Base-by-base conservation (phyloP, 2,113 vertebrate species). In the Trichomycterus rosablanca region DNA sequence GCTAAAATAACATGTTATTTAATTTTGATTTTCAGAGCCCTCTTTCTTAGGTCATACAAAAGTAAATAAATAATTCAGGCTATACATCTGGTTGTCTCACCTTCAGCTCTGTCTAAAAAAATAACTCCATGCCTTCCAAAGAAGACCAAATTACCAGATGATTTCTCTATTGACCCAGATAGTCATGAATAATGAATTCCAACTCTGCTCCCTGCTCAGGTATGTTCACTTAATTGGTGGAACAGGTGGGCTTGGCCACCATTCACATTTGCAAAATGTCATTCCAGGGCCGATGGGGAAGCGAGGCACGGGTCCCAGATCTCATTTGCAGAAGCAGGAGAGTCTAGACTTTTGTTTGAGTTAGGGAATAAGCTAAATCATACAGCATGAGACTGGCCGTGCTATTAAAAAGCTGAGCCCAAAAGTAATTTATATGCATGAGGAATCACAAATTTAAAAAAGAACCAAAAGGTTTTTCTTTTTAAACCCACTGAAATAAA, bases 231-330 rank as follows among this genome's bases (percentile, higher is more conserved):
- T 57, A 67, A 74, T 72, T 71, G 48, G 51, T 50, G 37, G 62
- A 71, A 51, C 71, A 72, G 64, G 52, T 65, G 56, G 54, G 35
- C 52, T 34, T 37, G 54, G 7, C 60, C 45, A 44, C 49, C 28
- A 45, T 63, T 43, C 72, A 56, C 67, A 76, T 76, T 72, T 74
- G 39, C 26, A 35, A 56, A 70, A 59, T 52, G 59, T 68, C 59
- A 66, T 40, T 45, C 46, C 18, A 43, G 39, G 28, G 37, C 59
- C 15, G 37, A n/a, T 9, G 24, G 50, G 10, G 48, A 53, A 30
- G 42, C 42, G 24, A 16, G 24, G 6, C 3, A 16, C n/a, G 24
- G 24, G 65, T 65, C 64, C 70, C 63, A 71, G 18, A 59, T 16
- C 69, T 77, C 11, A 42, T 69, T 64, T 68, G 15, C n/a, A 30